Evolutionary conservation across 2,888 invertebrate genomes (phyloP).

Genomic region (Cylloceria caligata): DNA sequence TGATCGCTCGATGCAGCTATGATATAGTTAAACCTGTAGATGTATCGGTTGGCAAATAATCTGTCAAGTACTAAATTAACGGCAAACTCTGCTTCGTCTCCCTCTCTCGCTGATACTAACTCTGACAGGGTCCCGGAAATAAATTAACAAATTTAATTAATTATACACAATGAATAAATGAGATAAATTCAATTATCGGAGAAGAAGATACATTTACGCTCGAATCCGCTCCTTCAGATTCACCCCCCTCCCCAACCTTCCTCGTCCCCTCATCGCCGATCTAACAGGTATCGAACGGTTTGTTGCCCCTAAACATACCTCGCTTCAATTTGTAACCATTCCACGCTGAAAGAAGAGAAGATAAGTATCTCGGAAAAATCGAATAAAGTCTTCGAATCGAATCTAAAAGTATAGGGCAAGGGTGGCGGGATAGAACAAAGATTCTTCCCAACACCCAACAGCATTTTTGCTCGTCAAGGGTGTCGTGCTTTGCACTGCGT

Average conservation of each 20-base stretch:
- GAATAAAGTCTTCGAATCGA: constrained; percentile 9
- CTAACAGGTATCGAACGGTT: constrained; percentile 33
- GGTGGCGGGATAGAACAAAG: constrained; percentile 17
- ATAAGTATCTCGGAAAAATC: constrained; percentile 21
- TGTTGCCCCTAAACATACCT: constrained; percentile 25
- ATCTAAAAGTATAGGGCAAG: neutral
- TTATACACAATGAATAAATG: constrained; percentile 52
- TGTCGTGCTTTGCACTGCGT: constrained; percentile 20
- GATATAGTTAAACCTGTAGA: neutral
- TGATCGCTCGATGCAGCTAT: neutral
- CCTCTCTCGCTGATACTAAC: neutral
- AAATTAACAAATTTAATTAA: constrained; percentile 63
- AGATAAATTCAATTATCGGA: constrained; percentile 61
- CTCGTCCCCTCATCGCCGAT: neutral
- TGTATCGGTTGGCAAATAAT: constrained; percentile 16
- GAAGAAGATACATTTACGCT: constrained; percentile 34
- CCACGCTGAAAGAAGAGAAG: neutral
- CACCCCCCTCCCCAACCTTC: neutral
- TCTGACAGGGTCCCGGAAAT: constrained; percentile 3
- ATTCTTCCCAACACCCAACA: constrained; percentile 22
- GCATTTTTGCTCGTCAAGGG: constrained; percentile 1
- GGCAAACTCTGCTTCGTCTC: constrained; percentile 29
- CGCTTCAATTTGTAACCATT: constrained; percentile 47
- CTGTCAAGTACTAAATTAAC: constrained; percentile 28
- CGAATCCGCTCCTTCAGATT: constrained; percentile 10